Evolutionary conservation across 1,140 invertebrate species (phyloP).

Genomic region (Drosophila tristis): DNA sequence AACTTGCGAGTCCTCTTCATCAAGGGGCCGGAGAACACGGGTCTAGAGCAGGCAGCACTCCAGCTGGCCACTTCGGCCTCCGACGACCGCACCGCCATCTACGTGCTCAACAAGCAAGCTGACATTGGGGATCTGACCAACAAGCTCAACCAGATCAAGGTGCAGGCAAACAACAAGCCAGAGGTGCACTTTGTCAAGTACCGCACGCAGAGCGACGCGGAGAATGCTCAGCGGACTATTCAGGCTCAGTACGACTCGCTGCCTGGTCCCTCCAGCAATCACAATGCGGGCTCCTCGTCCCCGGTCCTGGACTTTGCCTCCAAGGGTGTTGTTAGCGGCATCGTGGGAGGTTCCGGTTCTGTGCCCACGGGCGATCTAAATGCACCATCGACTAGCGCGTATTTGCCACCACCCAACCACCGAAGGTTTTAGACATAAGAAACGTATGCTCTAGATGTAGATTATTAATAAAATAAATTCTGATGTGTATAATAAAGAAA

Average conservation of each 20-base stretch:
- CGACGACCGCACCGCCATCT: conserved; percentile 93
- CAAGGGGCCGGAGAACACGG: conserved; percentile 88
- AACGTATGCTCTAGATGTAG: conserved; percentile 16
- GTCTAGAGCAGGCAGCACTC: conserved; percentile 87
- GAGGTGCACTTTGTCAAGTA: conserved; percentile 91
- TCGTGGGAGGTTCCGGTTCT: neutral
- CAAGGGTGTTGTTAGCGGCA: conserved; percentile 12
- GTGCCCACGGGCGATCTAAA: conserved; percentile 23
- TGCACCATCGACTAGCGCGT: conserved; percentile 58
- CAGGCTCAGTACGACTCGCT: conserved; percentile 71
- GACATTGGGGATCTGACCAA: conserved; percentile 63
- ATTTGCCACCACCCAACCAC: conserved; percentile 66
- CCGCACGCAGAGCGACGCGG: conserved; percentile 87
- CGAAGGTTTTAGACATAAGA: conserved; percentile 55
- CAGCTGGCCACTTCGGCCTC: conserved; percentile 87
- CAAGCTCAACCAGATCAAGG: conserved; percentile 59
- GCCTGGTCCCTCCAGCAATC: conserved; percentile 59
- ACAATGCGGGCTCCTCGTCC: conserved; percentile 56
- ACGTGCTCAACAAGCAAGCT: conserved; percentile 90
- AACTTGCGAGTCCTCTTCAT: conserved; percentile 94
- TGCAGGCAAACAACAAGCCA: conserved; percentile 85
- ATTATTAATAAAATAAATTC: neutral
- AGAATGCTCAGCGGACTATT: conserved; percentile 71
- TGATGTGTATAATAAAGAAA: too few relatives aligned
- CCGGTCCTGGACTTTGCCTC: conserved; percentile 66